A percentile compares a stretch with the other conserved stretches of the same genome.
Evolutionary conservation across 2,797 vertebrate genomes (phyloP).

Genomic region (Dallia pectoralis): DNA sequence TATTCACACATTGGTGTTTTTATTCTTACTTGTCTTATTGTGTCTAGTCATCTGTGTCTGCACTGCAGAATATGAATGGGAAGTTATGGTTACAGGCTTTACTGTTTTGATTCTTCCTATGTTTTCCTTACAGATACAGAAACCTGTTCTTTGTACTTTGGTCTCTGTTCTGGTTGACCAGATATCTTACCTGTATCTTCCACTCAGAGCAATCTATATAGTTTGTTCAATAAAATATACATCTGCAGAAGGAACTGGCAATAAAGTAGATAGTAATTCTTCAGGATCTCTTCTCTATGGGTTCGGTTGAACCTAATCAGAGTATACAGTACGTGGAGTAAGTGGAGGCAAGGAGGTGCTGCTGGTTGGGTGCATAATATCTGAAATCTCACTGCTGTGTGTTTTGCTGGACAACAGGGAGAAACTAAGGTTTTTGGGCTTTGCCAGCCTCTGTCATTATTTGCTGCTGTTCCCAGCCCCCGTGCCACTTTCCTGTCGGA

Average conservation of each 20-base stretch:
- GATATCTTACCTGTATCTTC: slow-evolving; percentile 24
- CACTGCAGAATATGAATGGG: slow-evolving; percentile 30
- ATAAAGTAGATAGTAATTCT: background rate
- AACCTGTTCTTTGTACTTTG: slow-evolving; percentile 28
- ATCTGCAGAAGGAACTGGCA: slow-evolving; percentile 16
- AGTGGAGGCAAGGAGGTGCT: background rate
- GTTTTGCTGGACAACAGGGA: background rate
- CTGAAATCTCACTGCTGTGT: background rate
- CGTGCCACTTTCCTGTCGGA: slow-evolving; percentile 14
- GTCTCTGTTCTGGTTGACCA: slow-evolving; percentile 29
- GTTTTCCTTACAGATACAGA: background rate
- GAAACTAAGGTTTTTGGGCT: too few species aligned
- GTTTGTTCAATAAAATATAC: slow-evolving; percentile 22
- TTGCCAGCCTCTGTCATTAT: too few species aligned
- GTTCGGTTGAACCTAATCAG: slow-evolving; percentile 9
- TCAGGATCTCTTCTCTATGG: background rate
- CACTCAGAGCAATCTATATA: slow-evolving; percentile 15
- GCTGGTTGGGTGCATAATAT: background rate
- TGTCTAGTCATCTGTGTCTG: background rate
- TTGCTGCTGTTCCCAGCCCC: too few species aligned
- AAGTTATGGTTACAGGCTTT: background rate
- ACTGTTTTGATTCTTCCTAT: background rate
- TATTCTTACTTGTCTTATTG: too few species aligned
- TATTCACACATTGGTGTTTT: too few species aligned
- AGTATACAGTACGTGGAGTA: background rate